Base-by-base conservation (phyloP, 1,140 invertebrate genomes). In the Listronotus oregonensis region DNA sequence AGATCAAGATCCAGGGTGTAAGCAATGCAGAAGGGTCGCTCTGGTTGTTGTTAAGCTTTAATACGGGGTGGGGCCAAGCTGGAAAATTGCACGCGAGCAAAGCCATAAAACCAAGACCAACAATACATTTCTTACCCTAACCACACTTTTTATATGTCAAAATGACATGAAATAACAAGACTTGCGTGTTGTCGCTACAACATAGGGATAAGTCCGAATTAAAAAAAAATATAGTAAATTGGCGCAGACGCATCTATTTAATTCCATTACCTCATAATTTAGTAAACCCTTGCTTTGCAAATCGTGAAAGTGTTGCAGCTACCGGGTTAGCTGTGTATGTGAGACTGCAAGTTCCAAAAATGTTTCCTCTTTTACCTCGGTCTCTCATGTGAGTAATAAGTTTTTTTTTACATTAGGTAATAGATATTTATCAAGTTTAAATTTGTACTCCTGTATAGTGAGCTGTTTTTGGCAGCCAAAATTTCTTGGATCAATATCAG, bases 271-370 rank as follows among this genome's bases (percentile, higher is more conserved):
- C 5, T 47, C 1, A 15, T 47, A 5, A 37, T 37, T 37, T 21
- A 50, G 47, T 50, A 18, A 18, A 50, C 6, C 12, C 21, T 50
- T 21, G 12, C 1, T 14, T 50, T 18, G 21, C 21, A 27, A 1
- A 27, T 18, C 47, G 9, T 21, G 18, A 1, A 21, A 21, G 47
- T 21, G 47, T 9, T 2, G 27, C 12, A 50, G 5, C 21, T 15
- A 50, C 11, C 18, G 21, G 47, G 4, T 50, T 17, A 50, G 47
- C 47, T 27, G 47, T 50, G 27, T 46, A 8, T 50, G 47, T 50
- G 47, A 21, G 47, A 11, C 21, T 50, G 47, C 43, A 46, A 14
- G n/a, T 18, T 50, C 47, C 18, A 50, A 50, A 50, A 50, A 50
- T 50, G 47, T 50, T 50, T 12, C 14, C 47, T 50, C 21, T 31